Evolutionary conservation across 2,797 vertebrate species (phyloP), one percentile per base, ranked within the genome.

Genomic region (Tragopan temminckii): DNA sequence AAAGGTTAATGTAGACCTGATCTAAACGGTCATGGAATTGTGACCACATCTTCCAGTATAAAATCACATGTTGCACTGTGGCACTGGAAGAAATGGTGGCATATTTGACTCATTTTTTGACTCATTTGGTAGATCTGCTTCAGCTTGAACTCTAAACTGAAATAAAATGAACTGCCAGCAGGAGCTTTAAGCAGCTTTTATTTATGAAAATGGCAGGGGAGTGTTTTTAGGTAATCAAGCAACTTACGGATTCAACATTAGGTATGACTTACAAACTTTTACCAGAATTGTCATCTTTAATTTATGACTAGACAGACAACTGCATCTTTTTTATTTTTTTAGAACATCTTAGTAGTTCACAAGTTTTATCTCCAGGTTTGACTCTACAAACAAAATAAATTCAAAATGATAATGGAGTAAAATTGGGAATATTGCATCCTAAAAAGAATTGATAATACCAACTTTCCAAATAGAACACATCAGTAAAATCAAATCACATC

Each of bases 31-130:
- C 52, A 71, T 2, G 1, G 45, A 86, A 55, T 46, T 40, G 8
- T 43, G 42, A 38, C n/a, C 38, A 59, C 33, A 33, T 45, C 11
- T 35, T 62, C 59, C 50, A 52, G 31, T 40, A 43, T 0, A 48
- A 48, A 72, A 84, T 55, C 43, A 58, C 38, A 63, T 0, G 0
- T 23, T 64, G 31, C 11, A 13, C 38, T 58, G 36, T 0, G 0
- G 40, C 40, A 7, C 40, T 25, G 9, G 38, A 15, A 80, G 35
- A 20, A 83, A 40, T 17, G 19, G 18, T 61, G 66, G 13, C 33
- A 74, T 23, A n/a, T n/a, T n/a, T n/a, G n/a, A n/a, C n/a, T n/a
- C n/a, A n/a, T 20, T 63, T 46, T 50, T 84, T 45, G 19, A 38
- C n/a, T 63, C 0, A 5, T 38, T 36, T 48, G 7, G 23, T 62